Conservation (phyloP, 2,797 vertebrate species). For the Hippocampus kuda region DNA sequence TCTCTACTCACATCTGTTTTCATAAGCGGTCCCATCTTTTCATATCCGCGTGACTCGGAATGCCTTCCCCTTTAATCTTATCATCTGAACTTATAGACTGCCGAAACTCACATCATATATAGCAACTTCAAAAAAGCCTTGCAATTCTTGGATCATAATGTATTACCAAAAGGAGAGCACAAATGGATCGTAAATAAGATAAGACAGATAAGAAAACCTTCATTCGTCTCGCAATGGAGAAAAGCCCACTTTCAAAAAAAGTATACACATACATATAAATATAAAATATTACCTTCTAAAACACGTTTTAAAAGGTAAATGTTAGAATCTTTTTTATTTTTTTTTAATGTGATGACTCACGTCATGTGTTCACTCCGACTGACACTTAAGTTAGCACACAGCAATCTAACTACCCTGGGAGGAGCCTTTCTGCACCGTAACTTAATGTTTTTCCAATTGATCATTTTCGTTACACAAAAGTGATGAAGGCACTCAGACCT, state of each 20-base stretch:
- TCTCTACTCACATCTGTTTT: conserved; percentile 7
- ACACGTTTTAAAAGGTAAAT: neutral
- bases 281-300: neutral
- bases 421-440: too few species aligned
- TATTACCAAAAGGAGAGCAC: neutral
- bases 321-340: neutral
- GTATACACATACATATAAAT: too few species aligned
- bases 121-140: neutral
- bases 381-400: too few species aligned
- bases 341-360: neutral
- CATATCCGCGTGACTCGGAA: neutral
- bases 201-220: too few species aligned
- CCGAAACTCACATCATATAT: neutral
- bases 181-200: neutral
- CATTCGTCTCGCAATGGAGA: too few species aligned
- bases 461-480: too few species aligned
- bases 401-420: too few species aligned
- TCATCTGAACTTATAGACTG: neutral
- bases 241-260: too few species aligned
- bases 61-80: neutral
- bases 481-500: too few species aligned
- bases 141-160: neutral
- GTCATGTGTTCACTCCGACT: neutral
- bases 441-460: too few species aligned
- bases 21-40: conserved; percentile 3